These are phyloP conservation scores for Eurystomus glaucurus DNA, from an alignment of 2,797 vertebrate genomes.

Conservation along the genomic window DNA sequence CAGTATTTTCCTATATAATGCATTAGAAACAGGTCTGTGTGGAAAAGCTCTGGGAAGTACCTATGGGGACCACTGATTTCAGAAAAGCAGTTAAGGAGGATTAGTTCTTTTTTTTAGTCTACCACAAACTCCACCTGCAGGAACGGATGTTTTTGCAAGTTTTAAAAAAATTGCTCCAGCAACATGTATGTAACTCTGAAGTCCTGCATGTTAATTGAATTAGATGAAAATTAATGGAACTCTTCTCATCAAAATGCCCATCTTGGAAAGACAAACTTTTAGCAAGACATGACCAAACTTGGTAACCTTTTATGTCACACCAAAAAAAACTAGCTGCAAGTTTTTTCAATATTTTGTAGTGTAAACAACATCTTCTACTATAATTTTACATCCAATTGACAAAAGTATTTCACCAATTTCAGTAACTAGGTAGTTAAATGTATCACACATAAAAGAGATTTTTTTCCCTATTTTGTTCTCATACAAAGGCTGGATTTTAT, in stretches of 20 bases:
- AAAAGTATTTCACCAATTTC: neutral
- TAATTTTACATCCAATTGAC: neutral
- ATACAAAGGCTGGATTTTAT: constrained; percentile 41
- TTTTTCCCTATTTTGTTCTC: neutral
- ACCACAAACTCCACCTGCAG: neutral
- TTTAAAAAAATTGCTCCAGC: neutral
- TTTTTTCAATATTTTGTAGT: neutral
- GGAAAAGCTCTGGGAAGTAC: neutral
- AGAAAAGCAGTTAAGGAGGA: neutral
- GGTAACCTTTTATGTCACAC: neutral
- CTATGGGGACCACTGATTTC: neutral
- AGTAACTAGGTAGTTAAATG: constrained; percentile 21
- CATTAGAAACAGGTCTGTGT: neutral
- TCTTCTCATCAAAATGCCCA: neutral
- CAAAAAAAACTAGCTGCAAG: neutral
- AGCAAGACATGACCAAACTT: neutral
- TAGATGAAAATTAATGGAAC: neutral
- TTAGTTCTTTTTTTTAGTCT: neutral
- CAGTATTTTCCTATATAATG: neutral
- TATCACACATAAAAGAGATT: neutral
- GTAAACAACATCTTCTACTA: neutral
- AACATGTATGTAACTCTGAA: neutral
- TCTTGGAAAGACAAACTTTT: neutral
- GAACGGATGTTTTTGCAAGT: neutral
- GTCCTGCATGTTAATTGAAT: neutral